Base-by-base conservation (phyloP, 2,797 vertebrate genomes). In the Potorous gilbertii region DNA sequence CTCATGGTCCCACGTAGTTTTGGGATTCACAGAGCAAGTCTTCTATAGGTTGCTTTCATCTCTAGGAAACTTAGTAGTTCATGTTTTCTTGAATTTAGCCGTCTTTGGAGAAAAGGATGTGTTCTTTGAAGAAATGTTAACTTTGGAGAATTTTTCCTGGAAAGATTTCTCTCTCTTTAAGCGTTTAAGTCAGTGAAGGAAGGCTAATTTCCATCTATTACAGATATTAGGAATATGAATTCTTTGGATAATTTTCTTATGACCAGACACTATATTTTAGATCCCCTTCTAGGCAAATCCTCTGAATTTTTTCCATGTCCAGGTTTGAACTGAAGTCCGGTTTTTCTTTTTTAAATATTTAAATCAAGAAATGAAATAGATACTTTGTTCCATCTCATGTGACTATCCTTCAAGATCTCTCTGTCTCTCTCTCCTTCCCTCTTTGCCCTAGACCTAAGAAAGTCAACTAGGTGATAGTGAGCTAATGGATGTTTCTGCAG, bases 211-310 rank as follows among this genome's bases (percentile, higher is more conserved):
- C 28, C 40, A 66, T 29, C 54, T 59, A 27, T 3, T 52, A 46
- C 27, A 81, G 27, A 92, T 59, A 21, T 89, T 40, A 95, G 40
- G 59, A 90, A 81, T 94, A 92, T 90, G 21, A 91, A 54, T 93
- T 91, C 54, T 55, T 55, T 55, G 52, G 34, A 9, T 81, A 81
- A 21, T 18, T 81, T 81, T 81, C n/a, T 81, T 81, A 81, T 0
- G 24, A 18, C 24, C 9, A 40, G n/a, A 81, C 28, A 81, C 16
- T 18, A 21, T 81, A 16, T 81, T 40, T 81, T 24, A 40, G 18
- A 81, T 81, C 21, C 66, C 2, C 0, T 56, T 10, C 2, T 81
- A 40, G 40, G 66, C 40, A 81, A 40, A 81, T 1, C n/a, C 18
- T 40, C 40, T 1, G 40, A 18, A 46, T 31, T 10, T 52, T 55